These are phyloP conservation scores for Catalaphyllia jardinei DNA, from an alignment of 64 coral and sea anemone genomes.

Conservation along the genomic window DNA sequence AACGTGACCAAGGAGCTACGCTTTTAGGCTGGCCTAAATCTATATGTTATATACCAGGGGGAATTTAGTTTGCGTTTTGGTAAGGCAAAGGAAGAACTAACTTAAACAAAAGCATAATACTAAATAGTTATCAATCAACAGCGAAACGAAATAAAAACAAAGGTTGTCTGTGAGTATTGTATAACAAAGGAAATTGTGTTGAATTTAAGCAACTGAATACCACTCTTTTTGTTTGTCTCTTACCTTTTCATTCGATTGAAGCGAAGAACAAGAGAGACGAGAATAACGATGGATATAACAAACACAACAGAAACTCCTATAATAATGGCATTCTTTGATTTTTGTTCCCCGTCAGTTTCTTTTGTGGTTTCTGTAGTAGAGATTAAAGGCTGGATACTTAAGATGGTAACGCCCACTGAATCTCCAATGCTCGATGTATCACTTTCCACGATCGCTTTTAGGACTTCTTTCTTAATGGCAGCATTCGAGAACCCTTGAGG, in stretches of 20 bases:
- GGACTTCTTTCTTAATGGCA: neutral
- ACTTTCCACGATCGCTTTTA: slow-evolving; percentile 1
- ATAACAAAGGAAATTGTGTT: too few species aligned
- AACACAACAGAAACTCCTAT: neutral
- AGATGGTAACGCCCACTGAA: neutral
- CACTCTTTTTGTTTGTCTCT: neutral
- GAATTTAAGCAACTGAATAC: too few species aligned
- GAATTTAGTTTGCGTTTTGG: too few species aligned
- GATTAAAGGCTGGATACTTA: neutral
- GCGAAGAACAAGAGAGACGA: neutral
- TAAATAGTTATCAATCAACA: too few species aligned
- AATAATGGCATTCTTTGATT: neutral
- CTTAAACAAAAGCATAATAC: too few species aligned
- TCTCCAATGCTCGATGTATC: neutral
- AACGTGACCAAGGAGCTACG: too few species aligned
- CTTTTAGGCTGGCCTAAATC: too few species aligned
- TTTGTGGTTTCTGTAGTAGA: too few species aligned
- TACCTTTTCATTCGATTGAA: neutral
- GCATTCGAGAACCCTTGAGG: neutral
- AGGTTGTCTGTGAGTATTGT: too few species aligned
- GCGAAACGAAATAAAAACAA: too few species aligned
- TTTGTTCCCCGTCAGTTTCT: neutral
- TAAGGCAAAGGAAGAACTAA: too few species aligned
- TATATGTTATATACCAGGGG: too few species aligned
- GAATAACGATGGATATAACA: neutral